Evolutionary conservation across 2,797 vertebrate species (phyloP), one percentile per base, ranked within the genome.

Genomic region (Sebastes steindachneri): DNA sequence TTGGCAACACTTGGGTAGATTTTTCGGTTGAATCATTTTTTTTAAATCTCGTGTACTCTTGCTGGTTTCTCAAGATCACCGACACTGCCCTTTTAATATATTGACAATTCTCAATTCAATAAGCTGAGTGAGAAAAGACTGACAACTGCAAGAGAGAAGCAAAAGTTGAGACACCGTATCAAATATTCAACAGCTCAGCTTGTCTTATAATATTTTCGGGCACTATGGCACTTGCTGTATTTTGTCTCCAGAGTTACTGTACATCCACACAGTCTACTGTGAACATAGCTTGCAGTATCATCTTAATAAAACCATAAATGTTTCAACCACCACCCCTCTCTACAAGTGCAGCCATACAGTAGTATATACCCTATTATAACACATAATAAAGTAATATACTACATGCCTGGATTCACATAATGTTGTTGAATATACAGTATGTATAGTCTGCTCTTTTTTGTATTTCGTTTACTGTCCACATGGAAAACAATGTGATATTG

Each of bases 131-230:
- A 7, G 15, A 68, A 41, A 29, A 17, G 15, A 62, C 41, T 60
- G 9, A 19, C 29, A 68, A 33, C 9, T 45, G 66, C 7, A 9
- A 8, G 17, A 51, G 21, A 48, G 9, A 60, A 4, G 5, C 17
- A 68, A 19, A 28, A 68, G 29, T 7, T 72, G n/a, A 78, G 59
- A 76, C 17, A 54, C 2, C 3, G 45, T 54, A 68, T 79, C 9
- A 75, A 60, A 83, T 72, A 58, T 76, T 66, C 48, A 63, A 3
- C 55, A 83, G 58, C 12, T 65, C 29, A 65, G 45, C 26, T 64
- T 64, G 17, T 63, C n/a, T 63, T 21, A 19, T 25, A 28, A 63
- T 71, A 31, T 60, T 74, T 81, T 51, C 5, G 19, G 17, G 25
- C 53, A 19, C 17, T 63, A 9, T 63, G 33, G 21, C 59, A 68